A percentile compares a stretch with the other conserved stretches of the same genome.
Conservation (phyloP, 2,797 vertebrate genomes). For the Schizopygopsis malacanthus region DNA sequence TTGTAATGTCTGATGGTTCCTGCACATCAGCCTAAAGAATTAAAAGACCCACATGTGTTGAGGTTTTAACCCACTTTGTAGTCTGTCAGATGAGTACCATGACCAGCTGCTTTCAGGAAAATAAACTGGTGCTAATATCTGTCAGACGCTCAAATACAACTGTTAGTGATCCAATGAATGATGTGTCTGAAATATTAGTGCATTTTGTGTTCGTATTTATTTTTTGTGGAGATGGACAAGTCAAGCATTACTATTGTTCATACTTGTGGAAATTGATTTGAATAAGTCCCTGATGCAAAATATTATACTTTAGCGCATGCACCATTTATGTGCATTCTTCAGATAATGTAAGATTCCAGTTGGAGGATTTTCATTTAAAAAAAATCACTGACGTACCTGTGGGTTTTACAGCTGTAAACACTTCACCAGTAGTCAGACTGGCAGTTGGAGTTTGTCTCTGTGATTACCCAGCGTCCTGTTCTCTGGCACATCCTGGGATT, state of each 20-base stretch:
- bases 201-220: neutral
- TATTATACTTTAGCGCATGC: neutral
- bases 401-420: neutral
- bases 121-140: too few relatives aligned
- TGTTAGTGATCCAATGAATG: neutral
- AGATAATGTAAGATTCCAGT: neutral
- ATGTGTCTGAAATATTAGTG: neutral
- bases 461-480: conserved; percentile 34
- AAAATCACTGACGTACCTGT: neutral
- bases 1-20: neutral
- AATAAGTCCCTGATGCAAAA: neutral
- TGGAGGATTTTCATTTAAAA: neutral
- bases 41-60: neutral
- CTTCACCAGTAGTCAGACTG: conserved; percentile 11
- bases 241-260: neutral
- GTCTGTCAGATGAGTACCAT: neutral
- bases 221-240: neutral
- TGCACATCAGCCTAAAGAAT: neutral
- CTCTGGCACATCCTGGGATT: conserved; percentile 29
- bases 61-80: neutral
- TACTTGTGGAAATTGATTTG: neutral
- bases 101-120: neutral
- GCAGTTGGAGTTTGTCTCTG: conserved; percentile 9
- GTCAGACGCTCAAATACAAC: neutral
- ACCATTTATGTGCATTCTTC: neutral